Conservation (phyloP, 2,888 invertebrate species). For the Fragum fragum region DNA sequence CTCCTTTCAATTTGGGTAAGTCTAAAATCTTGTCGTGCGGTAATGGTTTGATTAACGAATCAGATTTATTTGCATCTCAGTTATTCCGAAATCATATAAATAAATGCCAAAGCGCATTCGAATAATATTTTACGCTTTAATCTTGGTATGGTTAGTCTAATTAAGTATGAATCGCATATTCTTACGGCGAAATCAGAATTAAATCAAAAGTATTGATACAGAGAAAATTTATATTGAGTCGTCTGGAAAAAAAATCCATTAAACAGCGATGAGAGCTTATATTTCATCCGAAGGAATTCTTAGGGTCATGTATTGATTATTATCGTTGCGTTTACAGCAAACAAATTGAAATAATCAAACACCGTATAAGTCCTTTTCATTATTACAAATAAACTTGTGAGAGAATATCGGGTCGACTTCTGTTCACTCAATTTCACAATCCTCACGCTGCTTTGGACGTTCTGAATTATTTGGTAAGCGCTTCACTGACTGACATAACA, state of each 20-base stretch:
- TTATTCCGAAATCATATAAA: too few species aligned
- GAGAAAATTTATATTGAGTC: too few species aligned
- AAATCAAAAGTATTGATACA: too few species aligned
- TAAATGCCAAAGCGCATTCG: too few species aligned
- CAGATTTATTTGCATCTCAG: too few species aligned
- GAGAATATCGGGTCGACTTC: neutral
- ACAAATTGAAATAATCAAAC: constrained; percentile 10
- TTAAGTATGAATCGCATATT: too few species aligned
- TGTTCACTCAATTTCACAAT: constrained; percentile 21
- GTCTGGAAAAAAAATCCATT: neutral
- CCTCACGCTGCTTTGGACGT: neutral
- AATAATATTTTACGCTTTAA: too few species aligned
- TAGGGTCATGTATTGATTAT: neutral
- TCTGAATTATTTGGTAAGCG: constrained; percentile 21
- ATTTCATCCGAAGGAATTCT: constrained; percentile 1
- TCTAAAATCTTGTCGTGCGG: too few species aligned
- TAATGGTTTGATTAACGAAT: too few species aligned
- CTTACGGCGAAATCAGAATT: too few species aligned
- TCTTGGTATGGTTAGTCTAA: too few species aligned
- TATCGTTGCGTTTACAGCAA: neutral
- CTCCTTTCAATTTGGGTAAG: too few species aligned
- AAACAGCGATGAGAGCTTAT: neutral
- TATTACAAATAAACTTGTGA: neutral
- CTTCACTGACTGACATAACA: constrained; percentile 14
- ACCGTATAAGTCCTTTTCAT: constrained; percentile 2